Evolutionary conservation across 2,888 invertebrate species (phyloP), one percentile per base, ranked within the genome.

Genomic region (Ellobium chinense): DNA sequence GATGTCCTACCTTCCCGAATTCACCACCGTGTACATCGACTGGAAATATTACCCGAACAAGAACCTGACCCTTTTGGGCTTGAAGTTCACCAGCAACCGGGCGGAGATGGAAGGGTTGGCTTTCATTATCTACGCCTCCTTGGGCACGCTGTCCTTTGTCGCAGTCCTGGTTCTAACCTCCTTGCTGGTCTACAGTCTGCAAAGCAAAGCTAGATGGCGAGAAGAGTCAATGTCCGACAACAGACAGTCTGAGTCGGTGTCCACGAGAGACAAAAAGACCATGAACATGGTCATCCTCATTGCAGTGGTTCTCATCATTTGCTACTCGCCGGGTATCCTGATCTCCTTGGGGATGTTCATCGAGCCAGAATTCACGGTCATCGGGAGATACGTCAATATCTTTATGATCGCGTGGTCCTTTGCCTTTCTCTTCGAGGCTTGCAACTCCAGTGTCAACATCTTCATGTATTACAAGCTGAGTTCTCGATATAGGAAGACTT

Each of bases 391-490:
- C n/a, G 46, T 63, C 7, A 74, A 74, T 27, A 36, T 74, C 3
- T 74, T 74, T 31, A 74, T 65, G 63, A 54, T 63, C 1, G 54
- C 63, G 0, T 74, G 74, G 74, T 62, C 74, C 18, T 63, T 74
- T 46, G 63, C 62, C 12, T 65, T 63, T 24, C 7, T 74, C 0
- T 63, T 65, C 14, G 74, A 74, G 29, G 63, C 74, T 46, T 54
- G 39, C 31, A 74, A 74, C 63, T 74, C 74, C 31, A 63, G 63
- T n/a, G 74, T 74, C 24, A 74, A 74, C 31, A 74, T 74, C 1
- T 29, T 74, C 18, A 62, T 74, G 62, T 74, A 74, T 14, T 74
- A 74, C 63, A 74, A 46, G 31, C 18, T 74, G n/a, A 74, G 74
- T 29, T 63, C 62, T 29, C 37, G 12, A 12, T 74, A 63, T 14